phyloP scores from a whole-genome alignment of 2,113 vertebrate genomes.

The Pteruthius melanotis region DNA sequence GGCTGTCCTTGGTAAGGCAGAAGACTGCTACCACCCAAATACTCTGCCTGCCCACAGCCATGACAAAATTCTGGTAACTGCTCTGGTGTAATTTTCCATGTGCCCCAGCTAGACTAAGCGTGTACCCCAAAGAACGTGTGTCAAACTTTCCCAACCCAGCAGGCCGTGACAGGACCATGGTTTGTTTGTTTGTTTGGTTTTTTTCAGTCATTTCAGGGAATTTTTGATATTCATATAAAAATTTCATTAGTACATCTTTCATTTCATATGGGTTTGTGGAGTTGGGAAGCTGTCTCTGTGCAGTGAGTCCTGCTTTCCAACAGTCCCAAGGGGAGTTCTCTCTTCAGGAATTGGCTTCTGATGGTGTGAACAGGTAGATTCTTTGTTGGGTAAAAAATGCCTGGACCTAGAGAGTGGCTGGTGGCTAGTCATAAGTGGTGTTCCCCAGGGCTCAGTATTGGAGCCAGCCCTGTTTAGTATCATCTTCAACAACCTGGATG shows the following conservation, averaged over 20 bases:
- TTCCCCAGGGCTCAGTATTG: neutral
- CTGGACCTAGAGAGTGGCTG: neutral
- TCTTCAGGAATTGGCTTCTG: neutral
- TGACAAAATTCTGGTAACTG: neutral
- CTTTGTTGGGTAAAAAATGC: neutral
- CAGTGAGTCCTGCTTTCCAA: neutral
- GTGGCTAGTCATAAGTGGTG: neutral
- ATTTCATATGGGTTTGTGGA: neutral
- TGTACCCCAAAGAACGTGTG: neutral
- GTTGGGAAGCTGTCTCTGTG: neutral
- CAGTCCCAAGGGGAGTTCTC: neutral
- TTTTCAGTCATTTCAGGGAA: neutral
- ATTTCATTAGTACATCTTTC: neutral
- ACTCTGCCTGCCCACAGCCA: neutral
- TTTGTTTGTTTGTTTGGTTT: too few relatives aligned
- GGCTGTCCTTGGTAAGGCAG: neutral
- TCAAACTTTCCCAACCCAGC: neutral
- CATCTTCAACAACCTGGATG: neutral
- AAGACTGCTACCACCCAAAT: neutral
- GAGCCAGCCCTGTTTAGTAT: neutral
- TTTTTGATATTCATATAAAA: neutral
- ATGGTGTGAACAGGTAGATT: neutral
- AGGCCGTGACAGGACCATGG: neutral
- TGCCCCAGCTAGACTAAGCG: neutral
- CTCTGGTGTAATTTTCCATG: neutral